These are phyloP conservation scores for Cryptomyrus ogoouensis DNA, from an alignment of 2,113 vertebrate genomes.

Conservation along the genomic window DNA sequence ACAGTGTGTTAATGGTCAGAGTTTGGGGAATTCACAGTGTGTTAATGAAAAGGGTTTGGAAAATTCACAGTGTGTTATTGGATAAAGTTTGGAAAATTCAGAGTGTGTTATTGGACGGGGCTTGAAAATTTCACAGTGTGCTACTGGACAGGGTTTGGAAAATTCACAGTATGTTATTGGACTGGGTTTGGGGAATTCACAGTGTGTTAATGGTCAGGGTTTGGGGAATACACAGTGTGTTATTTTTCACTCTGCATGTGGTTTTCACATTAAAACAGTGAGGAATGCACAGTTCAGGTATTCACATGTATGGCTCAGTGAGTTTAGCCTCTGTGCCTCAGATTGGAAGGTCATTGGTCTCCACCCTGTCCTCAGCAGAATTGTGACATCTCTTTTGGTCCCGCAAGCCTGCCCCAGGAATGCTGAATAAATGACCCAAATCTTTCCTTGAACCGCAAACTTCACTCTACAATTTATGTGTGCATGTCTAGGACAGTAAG, in stretches of 20 bases:
- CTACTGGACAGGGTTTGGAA: neutral
- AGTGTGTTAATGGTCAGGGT: neutral
- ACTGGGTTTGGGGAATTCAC: neutral
- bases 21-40: neutral
- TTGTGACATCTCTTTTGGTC: neutral
- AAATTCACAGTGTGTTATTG: neutral
- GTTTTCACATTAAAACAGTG: neutral
- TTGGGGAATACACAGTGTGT: neutral
- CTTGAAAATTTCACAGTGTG: neutral
- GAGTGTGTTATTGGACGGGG: neutral
- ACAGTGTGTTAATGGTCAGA: neutral
- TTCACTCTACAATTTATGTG: neutral
- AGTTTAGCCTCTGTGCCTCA: neutral
- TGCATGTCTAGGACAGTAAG: neutral
- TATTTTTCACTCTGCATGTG: neutral
- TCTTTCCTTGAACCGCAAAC: neutral
- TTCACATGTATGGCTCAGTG: neutral
- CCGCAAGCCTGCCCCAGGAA: neutral
- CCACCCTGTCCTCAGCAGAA: neutral
- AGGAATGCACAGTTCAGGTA: neutral
- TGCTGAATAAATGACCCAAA: neutral
- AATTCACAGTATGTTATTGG: neutral
- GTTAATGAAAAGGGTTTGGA: neutral
- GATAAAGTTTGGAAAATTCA: neutral
- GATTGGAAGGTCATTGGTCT: neutral